Evolutionary conservation across 2,797 vertebrate genomes (phyloP), one percentile per base, ranked within the genome.

Genomic region (Eidolon dupreanum): DNA sequence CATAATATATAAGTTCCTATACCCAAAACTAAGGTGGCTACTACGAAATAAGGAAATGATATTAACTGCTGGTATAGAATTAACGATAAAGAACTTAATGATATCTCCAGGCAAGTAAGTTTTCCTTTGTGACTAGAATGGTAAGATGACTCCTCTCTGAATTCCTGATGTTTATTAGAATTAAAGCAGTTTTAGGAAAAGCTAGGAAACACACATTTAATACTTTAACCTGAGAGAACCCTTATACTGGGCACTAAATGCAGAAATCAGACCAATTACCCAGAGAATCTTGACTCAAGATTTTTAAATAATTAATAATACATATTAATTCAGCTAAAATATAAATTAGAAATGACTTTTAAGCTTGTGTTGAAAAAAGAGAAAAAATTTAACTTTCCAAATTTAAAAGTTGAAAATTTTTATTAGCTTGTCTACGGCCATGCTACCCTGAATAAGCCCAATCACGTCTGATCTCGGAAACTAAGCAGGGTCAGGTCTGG

Each of bases 251-350:
- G 11, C 11, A 63, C 53, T 51, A 96, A 88, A 74, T 78, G 17
- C 24, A 93, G 79, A 92, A 86, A 94, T 93, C 20, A 93, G 36
- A 41, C 13, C 73, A 95, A 65, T 75, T 97, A 61, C 22, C 53
- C 38, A 85, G n/a, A 94, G 63, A 77, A 78, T 66, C 38, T 46
- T 83, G 41, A 96, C 57, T 92, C 9, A 71, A 71, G 15, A 94
- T 66, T 89, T 92, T 71, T 20, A 92, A 87, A 51, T 78, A 89
- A 89, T 38, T 79, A 92, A 88, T 41, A 66, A 88, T 81, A 88
- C 3, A 66, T 65, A 71, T n/a, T 17, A 95, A 73, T 55, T 94
- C 66, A 55, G 36, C 61, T 93, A 89, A 94, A 95, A 71, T 73
- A 74, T 36, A 53, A 85, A 63, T 83, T 43, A 83, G 19, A 92